Evolutionary conservation across 2,113 vertebrate genomes (phyloP).

Genomic region (Cyprinus carpio): DNA sequence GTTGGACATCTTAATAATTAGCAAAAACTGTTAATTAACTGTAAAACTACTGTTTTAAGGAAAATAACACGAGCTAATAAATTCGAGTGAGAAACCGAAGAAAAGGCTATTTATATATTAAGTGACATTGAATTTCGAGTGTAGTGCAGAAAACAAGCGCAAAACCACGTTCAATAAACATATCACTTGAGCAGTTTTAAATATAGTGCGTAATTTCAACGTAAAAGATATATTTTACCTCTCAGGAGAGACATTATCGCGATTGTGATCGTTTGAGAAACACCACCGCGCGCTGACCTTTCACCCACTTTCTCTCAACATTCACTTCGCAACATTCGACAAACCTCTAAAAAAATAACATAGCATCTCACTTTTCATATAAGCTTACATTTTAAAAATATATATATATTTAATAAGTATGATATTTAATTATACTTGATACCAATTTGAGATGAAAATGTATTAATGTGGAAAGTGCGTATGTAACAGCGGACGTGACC

Average conservation of each 20-base stretch:
- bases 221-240: constrained; percentile 66
- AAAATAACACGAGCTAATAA: neutral
- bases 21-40: no score
- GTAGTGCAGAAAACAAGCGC: neutral
- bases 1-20: no score
- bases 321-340: no score
- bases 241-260: no score
- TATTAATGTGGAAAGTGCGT: constrained; percentile 36
- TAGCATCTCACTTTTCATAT: neutral
- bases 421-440: neutral
- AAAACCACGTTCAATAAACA: neutral
- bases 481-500: neutral
- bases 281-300: no score
- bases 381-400: neutral
- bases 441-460: neutral
- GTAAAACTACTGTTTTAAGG: no score
- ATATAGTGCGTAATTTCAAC: neutral
- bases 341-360: no score
- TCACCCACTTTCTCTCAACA: no score
- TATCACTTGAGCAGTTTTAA: neutral
- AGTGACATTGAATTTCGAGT: constrained; percentile 8
- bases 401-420: neutral
- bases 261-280: no score
- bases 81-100: neutral
- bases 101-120: neutral